Percentiles rank a stretch among this genome's conserved stretches.
phyloP scores from a whole-genome alignment of 2,888 invertebrate genomes.

The Sialis lutaria region DNA sequence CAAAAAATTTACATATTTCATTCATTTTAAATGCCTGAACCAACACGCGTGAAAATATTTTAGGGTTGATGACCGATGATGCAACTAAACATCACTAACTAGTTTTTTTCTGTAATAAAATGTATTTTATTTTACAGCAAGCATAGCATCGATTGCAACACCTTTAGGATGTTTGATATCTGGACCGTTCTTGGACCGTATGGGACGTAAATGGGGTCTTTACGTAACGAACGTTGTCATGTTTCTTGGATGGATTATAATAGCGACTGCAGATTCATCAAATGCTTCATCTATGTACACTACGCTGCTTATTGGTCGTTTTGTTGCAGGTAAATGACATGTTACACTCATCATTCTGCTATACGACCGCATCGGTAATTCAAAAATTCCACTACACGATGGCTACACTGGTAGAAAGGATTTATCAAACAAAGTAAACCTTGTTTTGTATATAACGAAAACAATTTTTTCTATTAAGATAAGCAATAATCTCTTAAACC shows the following conservation, averaged over 20 bases:
- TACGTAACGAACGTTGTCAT: slow-evolving; percentile 28
- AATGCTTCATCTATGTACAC: slow-evolving; percentile 16
- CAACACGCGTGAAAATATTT: too few relatives aligned
- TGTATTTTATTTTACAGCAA: slow-evolving; percentile 25
- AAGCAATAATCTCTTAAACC: too few relatives aligned
- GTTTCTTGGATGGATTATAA: slow-evolving; percentile 31
- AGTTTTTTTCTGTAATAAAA: not conserved
- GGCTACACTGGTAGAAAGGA: too few relatives aligned
- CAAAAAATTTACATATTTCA: too few relatives aligned
- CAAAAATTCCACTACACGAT: too few relatives aligned
- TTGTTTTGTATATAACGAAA: too few relatives aligned
- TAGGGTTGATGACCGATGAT: too few relatives aligned
- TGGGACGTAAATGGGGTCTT: slow-evolving; percentile 30
- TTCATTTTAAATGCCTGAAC: too few relatives aligned
- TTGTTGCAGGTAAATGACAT: slow-evolving; percentile 22
- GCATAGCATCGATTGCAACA: slow-evolving; percentile 32
- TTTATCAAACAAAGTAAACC: too few relatives aligned
- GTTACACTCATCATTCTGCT: too few relatives aligned
- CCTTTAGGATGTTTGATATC: slow-evolving; percentile 34
- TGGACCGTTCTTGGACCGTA: slow-evolving; percentile 30
- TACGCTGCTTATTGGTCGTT: slow-evolving; percentile 26
- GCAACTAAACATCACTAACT: not conserved
- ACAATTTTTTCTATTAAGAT: too few relatives aligned
- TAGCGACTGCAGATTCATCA: slow-evolving; percentile 23
- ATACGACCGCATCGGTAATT: too few relatives aligned